Base-by-base conservation (phyloP, 2,797 vertebrate genomes). In the Hoplostethus atlanticus region DNA sequence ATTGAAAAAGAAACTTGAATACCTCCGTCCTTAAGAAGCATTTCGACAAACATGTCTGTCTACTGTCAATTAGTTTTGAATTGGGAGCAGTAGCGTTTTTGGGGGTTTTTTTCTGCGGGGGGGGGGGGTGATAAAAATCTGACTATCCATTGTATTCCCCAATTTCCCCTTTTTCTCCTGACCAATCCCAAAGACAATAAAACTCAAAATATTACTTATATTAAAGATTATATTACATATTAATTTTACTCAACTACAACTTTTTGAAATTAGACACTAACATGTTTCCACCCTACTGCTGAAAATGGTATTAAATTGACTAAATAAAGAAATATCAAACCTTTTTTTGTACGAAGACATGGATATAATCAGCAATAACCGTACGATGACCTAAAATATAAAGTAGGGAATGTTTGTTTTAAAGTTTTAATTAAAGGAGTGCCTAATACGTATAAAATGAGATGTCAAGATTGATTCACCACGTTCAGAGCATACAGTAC, bases 1-100 rank as follows among this genome's bases (percentile, higher is more conserved):
- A 47, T 66, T 56, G 54, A 42, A 59, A 75, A 74, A 66, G 38
- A 86, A 79, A 91, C 89, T 89, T 90, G 86, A 93, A 92, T 82
- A 80, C 87, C 84, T 91, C 86, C 38, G 70, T 82, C 89, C 81
- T 90, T 89, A 82, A 85, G 55, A 68, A 60, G 16, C 6, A 68
- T 72, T 76, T 67, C 15, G n/a, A 6, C 46, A 3, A 71, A 28
- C 8, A 25, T 9, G 17, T 66, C 50, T 28, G 60, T 74, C 58
- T 59, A 9, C 53, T 71, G 68, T 58, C 7, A 17, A 3, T 38
- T 25, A 6, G 44, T 34, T 53, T 63, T 57, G 50, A 50, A 55
- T 67, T 30, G 36, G 54, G 5, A 44, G 42, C 12, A 44, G 42
- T 44, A 13, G 11, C 4, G 12, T 44, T 44, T 44, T 12, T 12